Percentiles rank a stretch among this genome's conserved stretches.
These are phyloP conservation scores for Leptarthrus brevirostris DNA, from an alignment of 2,888 invertebrate genomes.

Conservation along the genomic window DNA sequence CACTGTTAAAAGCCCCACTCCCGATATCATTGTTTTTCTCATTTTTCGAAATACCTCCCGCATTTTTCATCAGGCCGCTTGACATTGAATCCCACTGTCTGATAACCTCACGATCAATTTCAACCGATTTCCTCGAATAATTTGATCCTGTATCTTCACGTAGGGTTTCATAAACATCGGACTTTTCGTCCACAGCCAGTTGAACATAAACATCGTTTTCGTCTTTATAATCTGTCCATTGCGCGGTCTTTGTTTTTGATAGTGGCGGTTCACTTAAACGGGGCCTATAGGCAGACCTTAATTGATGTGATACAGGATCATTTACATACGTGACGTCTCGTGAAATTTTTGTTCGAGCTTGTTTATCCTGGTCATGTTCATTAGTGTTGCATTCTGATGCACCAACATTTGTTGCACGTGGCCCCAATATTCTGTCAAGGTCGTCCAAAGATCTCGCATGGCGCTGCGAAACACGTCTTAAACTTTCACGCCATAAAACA, in stretches of 20 bases:
- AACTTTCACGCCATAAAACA: slow-evolving; percentile 81
- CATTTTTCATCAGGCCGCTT: slow-evolving; percentile 77
- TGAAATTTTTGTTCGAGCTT: slow-evolving; percentile 69
- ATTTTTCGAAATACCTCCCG: slow-evolving; percentile 66
- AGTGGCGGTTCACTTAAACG: slow-evolving; percentile 57
- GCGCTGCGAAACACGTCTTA: slow-evolving; percentile 81
- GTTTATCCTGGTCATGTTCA: slow-evolving; percentile 48
- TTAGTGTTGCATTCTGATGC: slow-evolving; percentile 51
- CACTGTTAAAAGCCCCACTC: slow-evolving; percentile 28
- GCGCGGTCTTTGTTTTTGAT: neutral
- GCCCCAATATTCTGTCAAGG: slow-evolving; percentile 71
- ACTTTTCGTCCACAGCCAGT: slow-evolving; percentile 61
- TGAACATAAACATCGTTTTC: slow-evolving; percentile 71
- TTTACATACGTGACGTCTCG: slow-evolving; percentile 85
- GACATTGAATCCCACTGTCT: slow-evolving; percentile 91
- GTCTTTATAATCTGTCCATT: slow-evolving; percentile 60
- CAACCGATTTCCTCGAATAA: slow-evolving; percentile 69
- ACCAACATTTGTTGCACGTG: slow-evolving; percentile 37
- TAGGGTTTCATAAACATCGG: slow-evolving; percentile 65
- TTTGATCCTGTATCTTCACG: slow-evolving; percentile 63
- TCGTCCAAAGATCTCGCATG: slow-evolving; percentile 87
- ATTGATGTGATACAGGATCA: slow-evolving; percentile 72
- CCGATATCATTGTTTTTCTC: slow-evolving; percentile 49
- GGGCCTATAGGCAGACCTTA: slow-evolving; percentile 58
- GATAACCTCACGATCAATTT: slow-evolving; percentile 85